Evolutionary conservation across 2,888 invertebrate species (phyloP), one percentile per base, ranked within the genome.

Genomic region (Myopa testacea): DNA sequence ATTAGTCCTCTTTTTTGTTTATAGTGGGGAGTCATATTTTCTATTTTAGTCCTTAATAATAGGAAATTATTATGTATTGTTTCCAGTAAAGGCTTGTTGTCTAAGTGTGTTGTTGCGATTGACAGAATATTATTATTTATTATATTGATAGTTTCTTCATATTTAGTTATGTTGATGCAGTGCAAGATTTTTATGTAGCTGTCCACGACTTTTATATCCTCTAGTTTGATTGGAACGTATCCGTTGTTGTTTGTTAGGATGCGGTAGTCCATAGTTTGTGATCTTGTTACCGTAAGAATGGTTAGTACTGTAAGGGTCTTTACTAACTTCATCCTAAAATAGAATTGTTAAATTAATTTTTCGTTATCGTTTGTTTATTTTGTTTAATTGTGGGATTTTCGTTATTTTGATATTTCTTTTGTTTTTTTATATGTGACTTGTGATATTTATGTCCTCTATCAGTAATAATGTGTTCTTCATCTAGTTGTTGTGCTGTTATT

Each of bases 221-320:
- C 78, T 19, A 68, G 34, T 78, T 81, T 80, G 37, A 80, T 78
- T 10, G 80, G 73, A 71, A 80, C 55, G 62, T 80, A 81, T 50
- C 80, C 81, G 19, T 80, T 80, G 52, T 81, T 80, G 60, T 80
- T 80, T 4, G 69, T 79, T 50, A 80, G 50, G 55, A 81, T 78
- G 12, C 79, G 78, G 40, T 80, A 78, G 26, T 81, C 80, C 6
- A 81, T 34, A n/a, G 50, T 78, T 75, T 82, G 78, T 55, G 73
- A 40, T 7, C 19, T 78, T 26, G 38, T 55, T 6, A 63, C 77
- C 40, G 69, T 77, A 5, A 80, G 38, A 7, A 76, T n/a, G 37
- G 50, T 69, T 12, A 45, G 12, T 19, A 77, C 19, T 67, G 26
- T 69, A 6, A 78, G 40, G 19, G 73, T 67, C 67, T 60, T 63